Evolutionary conservation across 2,113 vertebrate species (phyloP).

Genomic region (Leucopternis melanops): DNA sequence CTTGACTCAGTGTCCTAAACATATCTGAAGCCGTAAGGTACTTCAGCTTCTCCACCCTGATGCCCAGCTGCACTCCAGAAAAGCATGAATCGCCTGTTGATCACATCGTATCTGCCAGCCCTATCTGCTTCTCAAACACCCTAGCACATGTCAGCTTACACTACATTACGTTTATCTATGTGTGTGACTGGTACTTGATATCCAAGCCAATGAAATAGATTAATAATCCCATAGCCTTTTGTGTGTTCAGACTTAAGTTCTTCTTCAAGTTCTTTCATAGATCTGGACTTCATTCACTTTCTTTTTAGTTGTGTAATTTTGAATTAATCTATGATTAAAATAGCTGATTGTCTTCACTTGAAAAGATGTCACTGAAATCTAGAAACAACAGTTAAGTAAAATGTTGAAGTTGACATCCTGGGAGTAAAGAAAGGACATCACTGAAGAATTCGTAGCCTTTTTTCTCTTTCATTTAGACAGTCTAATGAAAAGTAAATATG

Average conservation of each 20-base stretch:
- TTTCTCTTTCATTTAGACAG: not conserved
- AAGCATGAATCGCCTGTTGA: not conserved
- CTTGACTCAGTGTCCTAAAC: not conserved
- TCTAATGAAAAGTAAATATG: not conserved
- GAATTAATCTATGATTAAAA: not conserved
- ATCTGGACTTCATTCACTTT: not conserved
- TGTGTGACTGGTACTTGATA: not conserved
- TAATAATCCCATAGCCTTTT: not conserved
- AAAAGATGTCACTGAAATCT: not conserved
- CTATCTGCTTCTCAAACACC: not conserved
- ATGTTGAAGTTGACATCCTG: not conserved
- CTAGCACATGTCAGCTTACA: not conserved
- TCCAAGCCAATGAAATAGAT: not conserved
- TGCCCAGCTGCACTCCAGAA: not conserved
- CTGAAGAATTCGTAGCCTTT: not conserved
- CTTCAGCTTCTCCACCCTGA: not conserved
- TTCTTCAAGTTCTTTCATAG: not conserved
- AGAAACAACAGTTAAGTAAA: not conserved
- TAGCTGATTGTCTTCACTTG: not conserved
- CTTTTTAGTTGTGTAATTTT: not conserved
- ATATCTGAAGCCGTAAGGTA: not conserved
- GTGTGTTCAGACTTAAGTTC: not conserved
- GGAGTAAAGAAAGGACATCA: not conserved
- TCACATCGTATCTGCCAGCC: rapidly evolving
- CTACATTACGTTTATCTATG: not conserved